Evolutionary conservation across 1,140 invertebrate species (phyloP), one percentile per base, ranked within the genome.

Genomic region (Caenorhabditis latens): DNA sequence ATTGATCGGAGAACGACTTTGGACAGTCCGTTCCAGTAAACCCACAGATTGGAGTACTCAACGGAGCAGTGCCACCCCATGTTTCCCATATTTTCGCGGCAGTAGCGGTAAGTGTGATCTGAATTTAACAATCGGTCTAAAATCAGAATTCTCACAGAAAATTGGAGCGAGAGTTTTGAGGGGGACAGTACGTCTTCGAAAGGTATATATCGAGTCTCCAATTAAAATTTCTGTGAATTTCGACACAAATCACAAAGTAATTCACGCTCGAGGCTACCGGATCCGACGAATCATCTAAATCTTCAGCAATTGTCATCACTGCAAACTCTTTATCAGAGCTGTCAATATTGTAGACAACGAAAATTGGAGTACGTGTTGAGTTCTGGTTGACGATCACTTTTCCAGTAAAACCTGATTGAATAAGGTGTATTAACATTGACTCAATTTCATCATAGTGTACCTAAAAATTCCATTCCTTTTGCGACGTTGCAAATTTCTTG

Each of bases 301-400:
- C 67, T 75, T 85, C 84, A 0, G 58, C 32, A 11, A 75, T 61
- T 24, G 13, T 13, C 63, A 61, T 55, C 46, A 85, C 84, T 21
- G 43, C 24, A 14, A 85, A 40, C 9, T 71, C 71, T 19, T 86
- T 83, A 19, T 86, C 71, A 14, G n/a, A 4, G 4, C 1, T 48
- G 42, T 71, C 85, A 24, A 86, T 9, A 57, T 48, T 46, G 21
- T 75, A 86, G 40, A 86, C 50, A 11, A 48, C 40, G 75, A 83
- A 86, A 7, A 83, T 43, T 40, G 85, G 85, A 42, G 71, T 71
- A 2, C 85, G n/a, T 1, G 85, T 86, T 6, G 55, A n/a, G 42
- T 86, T 86, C n/a, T 58, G n/a, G 75, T 86, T 86, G 19, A 86
- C 82, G 16, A 86, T 83, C 9, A 86, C 79, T 32, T 48, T 65